Conservation (phyloP, 2,797 vertebrate species). For the Hirundo rustica region DNA sequence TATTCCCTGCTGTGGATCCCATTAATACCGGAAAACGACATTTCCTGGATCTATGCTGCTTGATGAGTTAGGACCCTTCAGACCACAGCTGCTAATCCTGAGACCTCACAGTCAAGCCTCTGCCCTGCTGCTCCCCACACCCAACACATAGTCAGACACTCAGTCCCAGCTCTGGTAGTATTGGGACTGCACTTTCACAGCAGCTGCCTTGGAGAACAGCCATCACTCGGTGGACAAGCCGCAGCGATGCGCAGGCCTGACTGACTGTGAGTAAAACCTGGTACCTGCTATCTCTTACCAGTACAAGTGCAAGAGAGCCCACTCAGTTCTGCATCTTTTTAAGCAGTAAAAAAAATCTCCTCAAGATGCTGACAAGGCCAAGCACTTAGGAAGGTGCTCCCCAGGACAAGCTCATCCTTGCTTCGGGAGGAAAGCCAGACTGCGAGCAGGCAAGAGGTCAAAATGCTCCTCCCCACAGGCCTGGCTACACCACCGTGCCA, state of each 20-base stretch:
- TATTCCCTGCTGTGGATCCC: background rate
- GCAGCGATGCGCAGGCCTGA: background rate
- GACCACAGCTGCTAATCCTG: background rate
- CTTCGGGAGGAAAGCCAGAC: background rate
- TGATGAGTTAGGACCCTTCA: background rate
- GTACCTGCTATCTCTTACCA: background rate
- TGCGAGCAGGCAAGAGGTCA: background rate
- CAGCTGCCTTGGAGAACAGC: background rate
- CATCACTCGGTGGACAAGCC: background rate
- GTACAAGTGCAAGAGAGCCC: background rate
- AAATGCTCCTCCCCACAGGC: background rate
- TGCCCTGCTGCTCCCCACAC: background rate
- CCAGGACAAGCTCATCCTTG: background rate
- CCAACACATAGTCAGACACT: background rate
- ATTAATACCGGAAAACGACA: background rate
- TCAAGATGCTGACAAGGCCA: background rate
- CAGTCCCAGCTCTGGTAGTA: background rate
- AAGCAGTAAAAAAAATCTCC: background rate
- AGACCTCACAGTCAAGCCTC: background rate
- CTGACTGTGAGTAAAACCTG: background rate
- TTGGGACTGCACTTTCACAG: background rate
- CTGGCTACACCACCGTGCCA: background rate
- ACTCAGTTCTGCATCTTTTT: background rate
- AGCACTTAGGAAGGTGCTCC: background rate
- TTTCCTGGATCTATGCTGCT: background rate